phyloP scores from a whole-genome alignment of 2,113 vertebrate genomes.

The Chauna torquata region DNA sequence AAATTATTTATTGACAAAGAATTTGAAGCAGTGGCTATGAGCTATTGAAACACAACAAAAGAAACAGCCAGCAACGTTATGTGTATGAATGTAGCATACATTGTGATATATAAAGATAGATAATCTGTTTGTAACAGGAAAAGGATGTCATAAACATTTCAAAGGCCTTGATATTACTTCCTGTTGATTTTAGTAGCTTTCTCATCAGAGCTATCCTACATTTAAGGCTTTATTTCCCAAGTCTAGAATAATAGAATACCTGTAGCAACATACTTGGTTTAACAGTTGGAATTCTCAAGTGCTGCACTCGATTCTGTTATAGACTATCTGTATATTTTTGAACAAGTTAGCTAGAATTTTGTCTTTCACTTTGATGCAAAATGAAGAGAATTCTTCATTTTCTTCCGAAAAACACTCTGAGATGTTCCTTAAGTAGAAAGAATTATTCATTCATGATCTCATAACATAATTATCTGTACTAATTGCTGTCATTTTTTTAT shows the following conservation, averaged over 20 bases:
- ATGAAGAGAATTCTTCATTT: background rate
- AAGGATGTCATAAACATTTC: background rate
- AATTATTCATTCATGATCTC: constrained; percentile 36
- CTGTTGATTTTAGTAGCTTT: background rate
- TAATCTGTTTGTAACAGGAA: background rate
- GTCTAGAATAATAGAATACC: background rate
- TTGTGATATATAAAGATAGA: background rate
- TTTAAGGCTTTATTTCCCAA: background rate
- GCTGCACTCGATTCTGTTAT: background rate
- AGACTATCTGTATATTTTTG: background rate
- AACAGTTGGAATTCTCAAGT: background rate
- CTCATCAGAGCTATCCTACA: background rate
- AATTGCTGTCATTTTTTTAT: constrained; percentile 31
- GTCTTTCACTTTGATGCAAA: background rate
- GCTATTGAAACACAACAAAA: background rate
- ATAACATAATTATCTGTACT: constrained; percentile 33
- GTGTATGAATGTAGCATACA: background rate
- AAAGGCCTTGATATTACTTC: background rate
- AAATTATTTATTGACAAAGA: background rate
- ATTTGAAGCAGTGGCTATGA: background rate
- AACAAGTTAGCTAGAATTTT: background rate
- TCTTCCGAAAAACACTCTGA: background rate
- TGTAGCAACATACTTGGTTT: background rate
- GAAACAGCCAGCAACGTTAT: background rate
- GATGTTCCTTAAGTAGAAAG: constrained; percentile 41